phyloP scores from a whole-genome alignment of 2,113 vertebrate genomes.

The Cyprinodon variegatus region DNA sequence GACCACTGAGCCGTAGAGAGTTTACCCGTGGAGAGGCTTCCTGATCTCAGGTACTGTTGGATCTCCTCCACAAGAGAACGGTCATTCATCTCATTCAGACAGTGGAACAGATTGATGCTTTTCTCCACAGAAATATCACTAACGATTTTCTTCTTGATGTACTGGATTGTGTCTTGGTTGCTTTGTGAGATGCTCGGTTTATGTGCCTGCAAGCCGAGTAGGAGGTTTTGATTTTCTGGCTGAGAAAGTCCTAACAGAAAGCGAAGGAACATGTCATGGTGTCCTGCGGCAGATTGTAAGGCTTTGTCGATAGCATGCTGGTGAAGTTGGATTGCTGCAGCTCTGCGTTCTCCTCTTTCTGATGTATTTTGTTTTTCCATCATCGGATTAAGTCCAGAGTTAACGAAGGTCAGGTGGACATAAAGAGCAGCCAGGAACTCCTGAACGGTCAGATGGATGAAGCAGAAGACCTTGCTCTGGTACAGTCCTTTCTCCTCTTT shows the following conservation, averaged over 20 bases:
- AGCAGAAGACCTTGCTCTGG: slow-evolving; percentile 42
- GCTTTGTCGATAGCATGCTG: slow-evolving; percentile 33
- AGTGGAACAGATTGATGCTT: slow-evolving; percentile 32
- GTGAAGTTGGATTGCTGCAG: background rate
- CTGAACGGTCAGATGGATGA: slow-evolving; percentile 54
- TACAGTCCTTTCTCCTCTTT: slow-evolving; percentile 20
- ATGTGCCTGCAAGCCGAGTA: background rate
- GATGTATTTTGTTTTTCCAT: background rate
- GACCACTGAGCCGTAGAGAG: slow-evolving; percentile 41
- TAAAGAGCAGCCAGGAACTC: slow-evolving; percentile 61
- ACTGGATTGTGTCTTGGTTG: slow-evolving; percentile 1
- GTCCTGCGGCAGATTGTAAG: slow-evolving; percentile 23
- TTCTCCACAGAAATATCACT: slow-evolving; percentile 14
- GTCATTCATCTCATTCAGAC: slow-evolving; percentile 17
- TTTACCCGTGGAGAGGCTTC: slow-evolving; percentile 8
- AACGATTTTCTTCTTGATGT: slow-evolving; percentile 31
- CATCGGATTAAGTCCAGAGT: slow-evolving; percentile 29
- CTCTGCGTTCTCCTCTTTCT: background rate
- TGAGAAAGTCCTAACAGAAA: slow-evolving; percentile 46
- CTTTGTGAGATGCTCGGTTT: background rate
- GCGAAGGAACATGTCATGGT: slow-evolving; percentile 38
- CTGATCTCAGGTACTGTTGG: slow-evolving; percentile 16
- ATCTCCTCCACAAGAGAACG: slow-evolving; percentile 25
- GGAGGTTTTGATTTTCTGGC: slow-evolving; percentile 15
- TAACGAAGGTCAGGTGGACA: slow-evolving; percentile 43